phyloP scores from a whole-genome alignment of 2,113 vertebrate genomes.

The Carlito syrichta region DNA sequence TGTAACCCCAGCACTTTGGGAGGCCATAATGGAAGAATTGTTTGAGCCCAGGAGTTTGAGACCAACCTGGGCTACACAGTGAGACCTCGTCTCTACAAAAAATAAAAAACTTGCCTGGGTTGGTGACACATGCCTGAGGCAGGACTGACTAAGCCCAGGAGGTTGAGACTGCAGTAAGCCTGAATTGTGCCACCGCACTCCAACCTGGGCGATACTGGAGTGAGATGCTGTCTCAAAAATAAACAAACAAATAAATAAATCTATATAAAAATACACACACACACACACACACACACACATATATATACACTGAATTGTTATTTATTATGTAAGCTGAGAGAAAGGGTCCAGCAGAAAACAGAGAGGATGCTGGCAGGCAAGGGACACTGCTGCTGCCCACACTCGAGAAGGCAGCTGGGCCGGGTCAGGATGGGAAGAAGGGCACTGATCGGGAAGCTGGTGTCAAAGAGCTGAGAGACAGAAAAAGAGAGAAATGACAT shows the following conservation, averaged over 20 bases:
- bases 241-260: no score
- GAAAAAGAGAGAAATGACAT: background rate
- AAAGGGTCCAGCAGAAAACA: background rate
- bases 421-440: background rate
- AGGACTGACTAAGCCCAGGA: no score
- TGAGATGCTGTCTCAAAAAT: background rate
- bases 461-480: background rate
- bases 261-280: no score
- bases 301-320: background rate
- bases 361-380: background rate
- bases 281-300: background rate
- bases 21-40: background rate
- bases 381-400: background rate
- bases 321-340: background rate
- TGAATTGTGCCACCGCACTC: background rate
- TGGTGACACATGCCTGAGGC: no score
- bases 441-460: background rate
- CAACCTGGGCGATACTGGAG: background rate
- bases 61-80: no score
- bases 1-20: background rate
- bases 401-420: background rate
- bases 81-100: no score
- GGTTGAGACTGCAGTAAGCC: no score
- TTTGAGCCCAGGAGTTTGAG: no score
- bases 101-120: no score